A percentile compares a stretch with the other conserved stretches of the same genome.
Conservation (phyloP, 2,113 vertebrate species). For the Promerops cafer region DNA sequence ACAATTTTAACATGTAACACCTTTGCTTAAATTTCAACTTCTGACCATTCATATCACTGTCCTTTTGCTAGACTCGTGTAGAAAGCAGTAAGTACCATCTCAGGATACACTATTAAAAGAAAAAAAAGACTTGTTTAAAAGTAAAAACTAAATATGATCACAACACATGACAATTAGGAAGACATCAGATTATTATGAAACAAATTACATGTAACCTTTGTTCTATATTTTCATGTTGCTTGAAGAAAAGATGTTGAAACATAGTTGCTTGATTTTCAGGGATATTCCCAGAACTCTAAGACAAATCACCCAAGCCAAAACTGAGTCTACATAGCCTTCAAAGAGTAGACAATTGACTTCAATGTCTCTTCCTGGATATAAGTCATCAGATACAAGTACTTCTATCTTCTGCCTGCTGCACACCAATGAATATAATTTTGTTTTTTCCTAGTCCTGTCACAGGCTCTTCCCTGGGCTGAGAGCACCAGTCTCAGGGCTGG, state of each 20-base stretch:
- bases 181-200: not conserved
- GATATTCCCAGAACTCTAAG: not conserved
- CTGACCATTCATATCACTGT: not conserved
- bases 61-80: not conserved
- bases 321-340: not conserved
- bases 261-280: not conserved
- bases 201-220: not conserved
- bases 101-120: not conserved
- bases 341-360: not conserved
- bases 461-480: not conserved
- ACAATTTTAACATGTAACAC: not conserved
- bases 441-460: not conserved
- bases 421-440: not conserved
- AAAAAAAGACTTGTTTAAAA: not conserved
- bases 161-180: not conserved
- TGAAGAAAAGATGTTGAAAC: not conserved
- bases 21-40: not conserved
- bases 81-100: not conserved
- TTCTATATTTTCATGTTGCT: not conserved
- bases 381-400: not conserved
- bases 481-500: not conserved
- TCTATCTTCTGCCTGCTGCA: not conserved
- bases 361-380: not conserved
- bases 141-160: not conserved
- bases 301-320: not conserved